Evolutionary conservation across 2,888 invertebrate species (phyloP).

Genomic region (Eupsilia transversa): DNA sequence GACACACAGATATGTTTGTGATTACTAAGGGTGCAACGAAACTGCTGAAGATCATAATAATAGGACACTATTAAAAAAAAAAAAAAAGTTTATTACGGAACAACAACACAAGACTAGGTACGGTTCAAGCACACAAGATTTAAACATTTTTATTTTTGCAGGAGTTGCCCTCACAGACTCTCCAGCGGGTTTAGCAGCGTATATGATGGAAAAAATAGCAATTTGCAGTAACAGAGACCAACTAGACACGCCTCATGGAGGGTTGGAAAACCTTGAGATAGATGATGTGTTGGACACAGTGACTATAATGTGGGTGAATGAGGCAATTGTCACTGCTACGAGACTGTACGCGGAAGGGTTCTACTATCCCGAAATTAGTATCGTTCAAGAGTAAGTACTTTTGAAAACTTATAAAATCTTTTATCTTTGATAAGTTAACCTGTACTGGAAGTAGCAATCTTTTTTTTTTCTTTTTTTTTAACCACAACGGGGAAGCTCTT

Average conservation of each 20-base stretch:
- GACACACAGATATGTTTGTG: no score
- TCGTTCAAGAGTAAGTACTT: constrained; percentile 76
- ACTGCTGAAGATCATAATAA: no score
- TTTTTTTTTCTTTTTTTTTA: no score
- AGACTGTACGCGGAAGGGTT: constrained; percentile 93
- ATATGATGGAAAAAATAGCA: constrained; percentile 96
- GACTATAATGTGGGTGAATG: constrained; percentile 95
- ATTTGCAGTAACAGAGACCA: constrained; percentile 92
- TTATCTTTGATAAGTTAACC: background rate
- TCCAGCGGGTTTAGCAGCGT: constrained; percentile 96
- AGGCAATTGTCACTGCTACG: constrained; percentile 94
- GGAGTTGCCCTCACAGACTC: constrained; percentile 93
- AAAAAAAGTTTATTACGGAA: no score
- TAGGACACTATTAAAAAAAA: no score
- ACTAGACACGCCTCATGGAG: constrained; percentile 91
- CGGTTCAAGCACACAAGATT: no score
- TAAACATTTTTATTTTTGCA: no score
- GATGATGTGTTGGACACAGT: constrained; percentile 95
- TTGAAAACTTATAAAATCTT: background rate
- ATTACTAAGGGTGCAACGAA: no score
- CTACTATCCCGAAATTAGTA: constrained; percentile 70
- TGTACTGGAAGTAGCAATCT: background rate
- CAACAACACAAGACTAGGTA: no score
- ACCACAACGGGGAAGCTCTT: no score
- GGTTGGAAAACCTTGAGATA: constrained; percentile 91